phyloP scores from a whole-genome alignment of 2,113 vertebrate genomes.

The Peromyscus leucopus region DNA sequence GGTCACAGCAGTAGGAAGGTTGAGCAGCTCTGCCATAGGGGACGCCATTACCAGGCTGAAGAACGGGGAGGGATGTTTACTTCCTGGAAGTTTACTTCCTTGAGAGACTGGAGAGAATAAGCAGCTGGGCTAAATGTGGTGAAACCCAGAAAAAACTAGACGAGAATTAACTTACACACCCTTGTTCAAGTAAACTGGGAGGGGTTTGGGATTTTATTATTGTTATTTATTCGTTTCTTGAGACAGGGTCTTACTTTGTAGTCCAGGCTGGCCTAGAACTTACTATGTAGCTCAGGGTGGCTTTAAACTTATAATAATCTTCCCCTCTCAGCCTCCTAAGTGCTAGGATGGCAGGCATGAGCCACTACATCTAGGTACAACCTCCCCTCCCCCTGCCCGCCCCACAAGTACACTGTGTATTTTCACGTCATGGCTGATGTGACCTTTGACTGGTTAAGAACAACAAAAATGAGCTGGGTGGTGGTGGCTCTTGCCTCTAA shows the following conservation, averaged over 20 bases:
- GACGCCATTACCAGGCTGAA: not conserved
- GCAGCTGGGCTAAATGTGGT: not conserved
- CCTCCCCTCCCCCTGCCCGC: too few relatives aligned
- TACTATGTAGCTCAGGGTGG: not conserved
- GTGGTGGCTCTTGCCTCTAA: not conserved
- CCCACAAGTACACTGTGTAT: not conserved
- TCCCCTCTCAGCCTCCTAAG: not conserved
- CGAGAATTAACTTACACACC: not conserved
- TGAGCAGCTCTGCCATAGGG: not conserved
- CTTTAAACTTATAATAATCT: not conserved
- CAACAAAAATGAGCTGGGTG: not conserved
- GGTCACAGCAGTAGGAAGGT: not conserved
- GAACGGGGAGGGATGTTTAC: not conserved
- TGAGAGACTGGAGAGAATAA: not conserved
- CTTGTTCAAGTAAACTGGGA: not conserved
- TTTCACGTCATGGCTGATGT: not conserved
- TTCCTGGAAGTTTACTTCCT: not conserved
- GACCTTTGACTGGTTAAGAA: not conserved
- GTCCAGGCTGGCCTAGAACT: not conserved
- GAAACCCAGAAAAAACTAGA: not conserved
- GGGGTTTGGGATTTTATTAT: constrained; percentile 1
- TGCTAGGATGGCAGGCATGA: not conserved
- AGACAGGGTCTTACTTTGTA: not conserved
- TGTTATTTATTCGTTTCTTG: not conserved
- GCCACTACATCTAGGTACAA: not conserved